A percentile compares a stretch with the other conserved stretches of the same genome.
Conservation (phyloP, 2,888 invertebrate genomes). For the Drosophila kambysellisi region DNA sequence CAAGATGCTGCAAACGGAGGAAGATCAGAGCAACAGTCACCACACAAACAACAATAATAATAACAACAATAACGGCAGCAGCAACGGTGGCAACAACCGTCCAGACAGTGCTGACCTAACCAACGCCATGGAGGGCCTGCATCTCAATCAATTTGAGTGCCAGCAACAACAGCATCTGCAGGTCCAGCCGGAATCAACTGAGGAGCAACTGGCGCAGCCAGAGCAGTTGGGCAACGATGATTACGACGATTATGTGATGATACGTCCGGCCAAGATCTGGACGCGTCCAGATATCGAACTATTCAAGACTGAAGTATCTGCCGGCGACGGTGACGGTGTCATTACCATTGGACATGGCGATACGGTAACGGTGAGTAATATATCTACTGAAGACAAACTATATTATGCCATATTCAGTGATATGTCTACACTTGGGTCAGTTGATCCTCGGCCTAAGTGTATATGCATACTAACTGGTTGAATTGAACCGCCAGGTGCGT, state of each 20-base stretch:
- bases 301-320: slow-evolving; percentile 95
- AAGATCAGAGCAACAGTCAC: slow-evolving; percentile 13
- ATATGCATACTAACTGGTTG: background rate
- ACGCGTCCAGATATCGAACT: slow-evolving; percentile 93
- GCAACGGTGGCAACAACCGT: slow-evolving; percentile 24
- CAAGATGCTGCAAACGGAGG: slow-evolving; percentile 1
- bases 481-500: slow-evolving; percentile 86
- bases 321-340: slow-evolving; percentile 93
- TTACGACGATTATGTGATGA: slow-evolving; percentile 85
- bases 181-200: slow-evolving; percentile 3
- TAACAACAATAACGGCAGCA: slow-evolving; percentile 2
- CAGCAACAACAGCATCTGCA: slow-evolving; percentile 45
- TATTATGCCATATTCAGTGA: background rate
- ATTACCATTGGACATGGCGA: slow-evolving; percentile 98
- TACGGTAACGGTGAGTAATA: slow-evolving; percentile 92
- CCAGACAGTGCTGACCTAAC: slow-evolving; percentile 31
- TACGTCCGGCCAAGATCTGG: slow-evolving; percentile 97
- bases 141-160: slow-evolving; percentile 68
- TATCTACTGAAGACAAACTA: background rate
- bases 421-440: background rate
- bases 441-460: background rate
- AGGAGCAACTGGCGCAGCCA: slow-evolving; percentile 52
- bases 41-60: slow-evolving; percentile 36
- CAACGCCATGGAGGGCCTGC: slow-evolving; percentile 50
- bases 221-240: slow-evolving; percentile 54